Evolutionary conservation across 2,113 vertebrate species (phyloP).

Genomic region (Xenotilapia longispinis): DNA sequence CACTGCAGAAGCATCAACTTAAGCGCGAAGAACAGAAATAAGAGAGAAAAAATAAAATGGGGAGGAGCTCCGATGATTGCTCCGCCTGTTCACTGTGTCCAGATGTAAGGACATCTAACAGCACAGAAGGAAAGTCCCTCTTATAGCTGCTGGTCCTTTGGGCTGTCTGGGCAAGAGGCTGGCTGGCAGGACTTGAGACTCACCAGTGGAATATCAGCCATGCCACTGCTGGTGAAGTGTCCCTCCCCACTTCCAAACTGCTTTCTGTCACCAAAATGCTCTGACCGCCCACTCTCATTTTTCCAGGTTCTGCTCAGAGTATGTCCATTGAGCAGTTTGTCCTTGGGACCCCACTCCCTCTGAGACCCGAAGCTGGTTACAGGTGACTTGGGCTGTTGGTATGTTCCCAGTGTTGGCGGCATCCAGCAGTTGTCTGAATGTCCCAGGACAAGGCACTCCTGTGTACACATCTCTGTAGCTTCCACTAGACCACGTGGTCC

Average conservation of each 20-base stretch:
- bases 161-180: constrained; percentile 82
- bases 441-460: constrained; percentile 94
- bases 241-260: constrained; percentile 86
- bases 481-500: constrained; percentile 94
- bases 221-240: constrained; percentile 84
- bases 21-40: constrained; percentile 56
- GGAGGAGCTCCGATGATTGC: constrained; percentile 1
- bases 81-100: constrained; percentile 3
- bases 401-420: constrained; percentile 86
- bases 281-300: constrained; percentile 84
- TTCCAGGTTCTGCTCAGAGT: constrained; percentile 94
- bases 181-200: constrained; percentile 95
- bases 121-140: constrained; percentile 40
- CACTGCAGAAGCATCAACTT: constrained; percentile 81
- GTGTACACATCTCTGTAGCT: constrained; percentile 98
- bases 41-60: constrained; percentile 9
- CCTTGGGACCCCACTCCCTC: constrained; percentile 92
- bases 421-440: constrained; percentile 99
- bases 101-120: constrained; percentile 2
- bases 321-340: constrained; percentile 97
- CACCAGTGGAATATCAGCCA: constrained; percentile 94
- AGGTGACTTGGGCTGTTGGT: constrained; percentile 92
- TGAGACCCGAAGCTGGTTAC: constrained; percentile 88
- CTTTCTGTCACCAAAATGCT: constrained; percentile 93
- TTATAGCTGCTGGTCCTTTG: constrained; percentile 99